Evolutionary conservation across 2,888 invertebrate species (phyloP), one percentile per base, ranked within the genome.

Genomic region (Boloria selene): DNA sequence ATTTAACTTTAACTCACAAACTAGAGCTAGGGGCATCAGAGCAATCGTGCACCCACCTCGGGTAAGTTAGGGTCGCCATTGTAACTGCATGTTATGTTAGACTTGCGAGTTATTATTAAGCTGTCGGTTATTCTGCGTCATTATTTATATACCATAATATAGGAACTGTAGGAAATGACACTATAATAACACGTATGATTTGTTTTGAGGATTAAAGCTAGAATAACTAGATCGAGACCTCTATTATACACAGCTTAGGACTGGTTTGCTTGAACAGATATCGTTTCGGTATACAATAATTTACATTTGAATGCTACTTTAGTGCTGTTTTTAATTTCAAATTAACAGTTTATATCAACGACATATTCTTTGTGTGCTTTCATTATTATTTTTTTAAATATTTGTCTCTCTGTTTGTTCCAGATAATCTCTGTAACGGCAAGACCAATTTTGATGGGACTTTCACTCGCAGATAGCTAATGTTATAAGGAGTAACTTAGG

Each of bases 101-200:
- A 31, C 16, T 31, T 38, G 55, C 44, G 18, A 65, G 65, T 61
- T 65, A 61, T 61, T 65, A 65, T 66, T 66, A 66, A 66, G 38
- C 42, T 66, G 66, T 62, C 66, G 58, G 61, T 58, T 62, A 55
- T 66, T 62, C 61, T 58, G 14, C 13, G 61, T 61, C 55, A 61
- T 49, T 61, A 65, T 66, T 52, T 65, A 65, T 65, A 61, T 56
- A 56, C 56, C 38, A 22, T 49, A 61, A 54, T 60, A 59, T 60
- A 44, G 55, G 45, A 61, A 56, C 22, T 55, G 52, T 59, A 52
- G 18, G 61, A 60, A 69, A 56, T 69, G 59, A 63, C 66, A 55
- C 44, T 38, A 42, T 63, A 62, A 65, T 69, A 69, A 69, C 18
- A 56, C 56, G 16, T 66, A 38, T 26, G 63, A 56, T 64, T 64